Percentiles rank a stretch among this genome's conserved stretches.
These are phyloP conservation scores for Liasis olivaceus DNA, from an alignment of 2,797 vertebrate species.

Conservation along the genomic window DNA sequence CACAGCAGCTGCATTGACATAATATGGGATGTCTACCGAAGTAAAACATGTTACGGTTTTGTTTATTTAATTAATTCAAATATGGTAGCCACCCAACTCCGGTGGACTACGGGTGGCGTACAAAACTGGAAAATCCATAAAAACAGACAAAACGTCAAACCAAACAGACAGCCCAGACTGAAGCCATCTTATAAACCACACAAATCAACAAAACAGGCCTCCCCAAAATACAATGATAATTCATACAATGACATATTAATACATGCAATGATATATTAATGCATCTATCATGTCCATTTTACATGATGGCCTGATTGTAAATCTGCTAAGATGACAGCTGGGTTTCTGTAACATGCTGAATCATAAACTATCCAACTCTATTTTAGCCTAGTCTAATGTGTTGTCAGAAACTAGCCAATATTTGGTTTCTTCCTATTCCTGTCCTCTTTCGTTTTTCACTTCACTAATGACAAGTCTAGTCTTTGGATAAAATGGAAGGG, in stretches of 20 bases:
- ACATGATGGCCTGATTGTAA: neutral
- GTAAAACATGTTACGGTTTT: neutral
- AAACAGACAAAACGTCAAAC: neutral
- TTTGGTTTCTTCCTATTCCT: neutral
- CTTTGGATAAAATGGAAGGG: neutral
- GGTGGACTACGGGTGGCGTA: neutral
- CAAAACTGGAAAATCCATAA: neutral
- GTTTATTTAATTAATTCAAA: neutral
- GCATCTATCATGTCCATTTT: neutral
- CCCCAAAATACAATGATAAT: neutral
- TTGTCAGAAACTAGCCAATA: neutral
- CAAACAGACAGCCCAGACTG: neutral
- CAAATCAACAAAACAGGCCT: neutral
- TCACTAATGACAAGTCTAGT: neutral
- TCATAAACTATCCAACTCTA: neutral
- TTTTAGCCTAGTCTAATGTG: neutral
- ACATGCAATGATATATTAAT: neutral
- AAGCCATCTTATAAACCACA: neutral
- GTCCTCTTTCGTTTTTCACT: neutral
- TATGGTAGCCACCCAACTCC: neutral
- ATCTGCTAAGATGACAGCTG: neutral
- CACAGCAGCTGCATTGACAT: neutral
- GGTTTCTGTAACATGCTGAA: neutral
- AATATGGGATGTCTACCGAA: neutral
- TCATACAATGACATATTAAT: neutral